phyloP scores from a whole-genome alignment of 2,797 vertebrate species.

The Eulemur mongoz region DNA sequence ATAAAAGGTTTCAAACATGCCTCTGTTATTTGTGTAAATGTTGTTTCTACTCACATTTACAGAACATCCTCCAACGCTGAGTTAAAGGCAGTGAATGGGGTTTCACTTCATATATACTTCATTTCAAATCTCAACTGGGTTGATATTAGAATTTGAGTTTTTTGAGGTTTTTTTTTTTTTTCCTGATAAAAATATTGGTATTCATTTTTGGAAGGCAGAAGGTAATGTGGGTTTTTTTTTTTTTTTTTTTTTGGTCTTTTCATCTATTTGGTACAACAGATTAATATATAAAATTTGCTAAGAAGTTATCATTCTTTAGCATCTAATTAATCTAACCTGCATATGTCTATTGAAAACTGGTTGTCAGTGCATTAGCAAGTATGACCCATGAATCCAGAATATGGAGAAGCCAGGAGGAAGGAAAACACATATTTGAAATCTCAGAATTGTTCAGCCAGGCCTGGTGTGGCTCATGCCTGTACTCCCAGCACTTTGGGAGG shows the following conservation, averaged over 20 bases:
- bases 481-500: neutral
- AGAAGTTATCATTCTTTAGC: neutral
- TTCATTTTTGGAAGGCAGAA: conserved; percentile 9
- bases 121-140: neutral
- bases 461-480: neutral
- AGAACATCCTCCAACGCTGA: neutral
- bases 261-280: neutral
- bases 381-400: neutral
- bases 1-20: conserved; percentile 69
- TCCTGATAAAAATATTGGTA: neutral
- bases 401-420: neutral
- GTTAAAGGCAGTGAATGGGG: neutral
- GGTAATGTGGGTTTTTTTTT: neutral
- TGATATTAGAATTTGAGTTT: neutral
- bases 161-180: neutral
- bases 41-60: neutral
- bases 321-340: neutral
- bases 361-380: neutral
- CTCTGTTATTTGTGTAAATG: neutral
- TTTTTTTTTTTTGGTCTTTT: neutral
- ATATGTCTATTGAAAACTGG: neutral
- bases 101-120: neutral
- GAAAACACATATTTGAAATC: neutral
- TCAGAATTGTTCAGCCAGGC: neutral
- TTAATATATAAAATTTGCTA: neutral